A percentile compares a stretch with the other conserved stretches of the same genome.
Evolutionary conservation across 2,888 invertebrate species (phyloP).

Genomic region (Cepaea hortensis): DNA sequence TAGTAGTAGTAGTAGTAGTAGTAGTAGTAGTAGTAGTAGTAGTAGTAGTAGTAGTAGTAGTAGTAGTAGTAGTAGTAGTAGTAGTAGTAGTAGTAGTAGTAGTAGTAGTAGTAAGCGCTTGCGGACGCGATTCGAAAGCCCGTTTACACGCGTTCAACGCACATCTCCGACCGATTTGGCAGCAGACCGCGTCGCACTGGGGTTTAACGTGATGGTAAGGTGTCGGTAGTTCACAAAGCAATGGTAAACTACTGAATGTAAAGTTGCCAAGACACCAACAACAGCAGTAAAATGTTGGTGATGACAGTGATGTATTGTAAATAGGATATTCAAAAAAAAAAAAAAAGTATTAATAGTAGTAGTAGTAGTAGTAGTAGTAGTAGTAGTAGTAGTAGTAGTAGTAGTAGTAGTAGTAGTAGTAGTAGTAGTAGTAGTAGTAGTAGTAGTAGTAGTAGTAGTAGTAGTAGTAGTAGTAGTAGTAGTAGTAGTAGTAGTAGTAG

Average conservation of each 20-base stretch:
- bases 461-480: slow-evolving; percentile 12
- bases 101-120: slow-evolving; percentile 7
- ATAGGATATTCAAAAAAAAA: too few relatives aligned
- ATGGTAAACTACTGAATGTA: too few relatives aligned
- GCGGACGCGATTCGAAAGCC: too few relatives aligned
- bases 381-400: slow-evolving; percentile 7
- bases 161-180: too few relatives aligned
- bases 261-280: too few relatives aligned
- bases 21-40: slow-evolving; percentile 3
- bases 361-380: slow-evolving; percentile 4
- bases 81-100: slow-evolving; percentile 4
- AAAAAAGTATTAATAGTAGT: too few relatives aligned
- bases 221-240: too few relatives aligned
- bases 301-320: too few relatives aligned
- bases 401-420: slow-evolving; percentile 1
- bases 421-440: slow-evolving; percentile 4
- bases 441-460: not conserved
- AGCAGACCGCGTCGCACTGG: too few relatives aligned
- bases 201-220: too few relatives aligned
- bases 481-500: not conserved
- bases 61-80: slow-evolving; percentile 4
- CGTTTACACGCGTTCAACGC: too few relatives aligned
- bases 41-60: slow-evolving; percentile 4
- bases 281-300: too few relatives aligned
- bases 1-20: slow-evolving; percentile 4